phyloP scores from a whole-genome alignment of 2,113 vertebrate species.

The Sorex araneus region DNA sequence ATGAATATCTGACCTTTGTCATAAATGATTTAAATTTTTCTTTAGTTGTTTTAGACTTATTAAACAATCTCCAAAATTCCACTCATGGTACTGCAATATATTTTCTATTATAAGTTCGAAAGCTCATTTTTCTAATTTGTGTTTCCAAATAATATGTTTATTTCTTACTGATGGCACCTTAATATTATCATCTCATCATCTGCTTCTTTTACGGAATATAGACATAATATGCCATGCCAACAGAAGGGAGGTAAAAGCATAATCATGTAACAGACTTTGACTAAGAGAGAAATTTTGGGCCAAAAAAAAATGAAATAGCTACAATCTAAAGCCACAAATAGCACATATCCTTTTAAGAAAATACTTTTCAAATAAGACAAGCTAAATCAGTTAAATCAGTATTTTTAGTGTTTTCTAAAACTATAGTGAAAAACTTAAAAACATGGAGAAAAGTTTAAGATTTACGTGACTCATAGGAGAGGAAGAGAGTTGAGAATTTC shows the following conservation, averaged over 20 bases:
- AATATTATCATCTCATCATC: too few relatives aligned
- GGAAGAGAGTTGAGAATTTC: neutral
- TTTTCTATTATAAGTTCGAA: neutral
- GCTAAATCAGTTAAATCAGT: neutral
- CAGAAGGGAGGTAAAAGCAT: too few relatives aligned
- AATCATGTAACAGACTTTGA: neutral
- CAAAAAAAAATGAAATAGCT: neutral
- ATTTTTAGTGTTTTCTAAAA: neutral
- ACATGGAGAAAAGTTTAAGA: neutral
- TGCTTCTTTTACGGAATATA: too few relatives aligned
- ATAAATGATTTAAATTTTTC: neutral
- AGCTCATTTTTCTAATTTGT: neutral
- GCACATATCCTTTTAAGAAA: neutral
- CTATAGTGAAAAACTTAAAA: neutral
- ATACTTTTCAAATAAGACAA: slow-evolving; percentile 10
- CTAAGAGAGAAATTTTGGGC: neutral
- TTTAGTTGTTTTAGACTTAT: neutral
- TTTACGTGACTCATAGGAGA: neutral
- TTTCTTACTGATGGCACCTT: neutral
- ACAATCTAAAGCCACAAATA: neutral
- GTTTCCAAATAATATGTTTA: neutral
- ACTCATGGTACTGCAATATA: neutral
- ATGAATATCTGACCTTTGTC: neutral
- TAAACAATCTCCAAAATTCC: neutral
- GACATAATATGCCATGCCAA: too few relatives aligned